Conservation (phyloP, 1,140 invertebrate species). For the Metaphire vulgaris region DNA sequence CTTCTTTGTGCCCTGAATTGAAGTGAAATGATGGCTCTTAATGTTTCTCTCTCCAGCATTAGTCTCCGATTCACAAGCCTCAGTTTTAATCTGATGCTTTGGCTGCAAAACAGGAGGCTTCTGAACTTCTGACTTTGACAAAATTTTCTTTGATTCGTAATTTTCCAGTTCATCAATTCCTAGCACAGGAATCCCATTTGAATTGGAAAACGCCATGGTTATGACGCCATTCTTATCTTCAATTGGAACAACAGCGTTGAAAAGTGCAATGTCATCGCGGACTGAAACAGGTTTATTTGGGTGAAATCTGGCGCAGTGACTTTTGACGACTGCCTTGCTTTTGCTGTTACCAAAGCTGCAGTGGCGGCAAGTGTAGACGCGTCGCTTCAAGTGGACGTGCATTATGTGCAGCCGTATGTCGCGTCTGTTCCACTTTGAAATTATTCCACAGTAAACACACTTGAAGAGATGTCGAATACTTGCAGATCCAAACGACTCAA, state of each 20-base stretch:
- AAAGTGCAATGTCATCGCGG: conserved; percentile 14
- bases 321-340: conserved; percentile 18
- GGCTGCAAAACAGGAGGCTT: neutral
- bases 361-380: conserved; percentile 23
- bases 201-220: conserved; percentile 9
- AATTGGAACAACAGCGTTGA: conserved; percentile 12
- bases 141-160: neutral
- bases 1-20: too few relatives aligned
- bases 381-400: conserved; percentile 19
- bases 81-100: neutral
- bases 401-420: conserved; percentile 24
- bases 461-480: conserved; percentile 10
- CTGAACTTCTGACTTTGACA: neutral
- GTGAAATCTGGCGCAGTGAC: conserved; percentile 18
- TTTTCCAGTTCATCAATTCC: neutral
- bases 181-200: conserved; percentile 13
- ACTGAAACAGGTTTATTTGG: conserved; percentile 17
- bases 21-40: too few relatives aligned
- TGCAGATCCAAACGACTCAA: neutral
- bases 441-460: conserved; percentile 23
- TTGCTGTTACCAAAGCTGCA: conserved; percentile 25
- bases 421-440: conserved; percentile 12
- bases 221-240: conserved; percentile 16
- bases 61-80: neutral
- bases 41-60: neutral